phyloP scores from a whole-genome alignment of 35 echinoderm and acorn worm species.

The Apostichopus japonicus region DNA sequence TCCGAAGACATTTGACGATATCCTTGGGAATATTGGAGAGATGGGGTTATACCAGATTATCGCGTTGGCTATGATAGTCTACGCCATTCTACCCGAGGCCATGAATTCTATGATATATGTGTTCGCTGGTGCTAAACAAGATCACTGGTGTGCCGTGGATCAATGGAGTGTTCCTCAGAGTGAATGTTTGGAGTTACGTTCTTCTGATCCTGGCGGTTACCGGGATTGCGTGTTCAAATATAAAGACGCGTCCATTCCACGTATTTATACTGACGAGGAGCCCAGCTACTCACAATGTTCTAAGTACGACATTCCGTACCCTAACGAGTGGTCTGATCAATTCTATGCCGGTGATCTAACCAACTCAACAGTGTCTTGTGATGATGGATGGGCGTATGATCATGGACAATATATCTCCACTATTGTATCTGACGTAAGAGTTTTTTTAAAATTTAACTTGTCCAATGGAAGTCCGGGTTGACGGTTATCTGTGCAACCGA shows the following conservation, averaged over 20 bases:
- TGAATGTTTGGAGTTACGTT: neutral
- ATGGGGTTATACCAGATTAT: constrained; percentile 5
- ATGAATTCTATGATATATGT: constrained; percentile 21
- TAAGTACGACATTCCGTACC: constrained; percentile 9
- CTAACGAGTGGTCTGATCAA: neutral
- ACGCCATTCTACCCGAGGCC: neutral
- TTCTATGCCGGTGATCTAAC: neutral
- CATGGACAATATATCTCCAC: constrained; percentile 3
- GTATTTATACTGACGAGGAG: neutral
- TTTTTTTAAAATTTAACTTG: too few relatives aligned
- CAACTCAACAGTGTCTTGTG: neutral
- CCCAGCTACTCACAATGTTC: neutral
- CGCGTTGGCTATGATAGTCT: neutral
- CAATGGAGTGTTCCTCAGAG: neutral
- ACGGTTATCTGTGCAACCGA: too few relatives aligned
- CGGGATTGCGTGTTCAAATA: constrained; percentile 11
- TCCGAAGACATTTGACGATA: constrained; percentile 15
- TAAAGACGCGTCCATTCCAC: neutral
- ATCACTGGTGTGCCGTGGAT: neutral
- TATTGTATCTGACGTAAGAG: neutral
- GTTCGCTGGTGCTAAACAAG: neutral
- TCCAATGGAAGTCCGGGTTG: too few relatives aligned
- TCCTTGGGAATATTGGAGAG: neutral
- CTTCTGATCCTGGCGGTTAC: neutral
- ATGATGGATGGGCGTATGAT: neutral